Percentiles rank a stretch among this genome's conserved stretches.
These are phyloP conservation scores for Temnothorax nylanderi DNA, from an alignment of 1,140 invertebrate genomes.

Conservation along the genomic window DNA sequence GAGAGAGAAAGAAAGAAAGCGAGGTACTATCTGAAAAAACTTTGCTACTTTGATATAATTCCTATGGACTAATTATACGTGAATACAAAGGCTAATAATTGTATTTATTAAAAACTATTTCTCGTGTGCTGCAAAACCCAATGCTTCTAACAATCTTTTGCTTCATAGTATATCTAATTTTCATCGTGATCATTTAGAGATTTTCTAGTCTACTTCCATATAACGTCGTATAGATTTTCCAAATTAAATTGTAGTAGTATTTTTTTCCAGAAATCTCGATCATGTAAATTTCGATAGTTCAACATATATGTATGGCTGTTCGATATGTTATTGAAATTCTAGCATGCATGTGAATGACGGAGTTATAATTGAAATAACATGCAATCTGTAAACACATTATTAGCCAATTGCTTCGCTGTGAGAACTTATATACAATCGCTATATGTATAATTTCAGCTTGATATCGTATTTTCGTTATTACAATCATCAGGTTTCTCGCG, in stretches of 20 bases:
- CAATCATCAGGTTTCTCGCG: not conserved
- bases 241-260: not conserved
- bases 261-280: not conserved
- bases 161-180: not conserved
- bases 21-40: not conserved
- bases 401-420: conserved; percentile 39
- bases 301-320: not conserved
- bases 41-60: not conserved
- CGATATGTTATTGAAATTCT: not conserved
- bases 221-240: not conserved
- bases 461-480: conserved; percentile 45
- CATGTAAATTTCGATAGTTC: not conserved
- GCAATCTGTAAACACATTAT: conserved; percentile 52
- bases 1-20: not conserved
- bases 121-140: not conserved
- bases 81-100: not conserved
- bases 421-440: conserved; percentile 33
- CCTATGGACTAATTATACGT: not conserved
- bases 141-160: not conserved
- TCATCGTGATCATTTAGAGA: not conserved
- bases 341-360: not conserved
- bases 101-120: not conserved
- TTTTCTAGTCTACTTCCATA: not conserved
- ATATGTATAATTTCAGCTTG: conserved; percentile 15
- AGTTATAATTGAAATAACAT: not conserved